Evolutionary conservation across 2,888 invertebrate species (phyloP).

Genomic region (Ectropis crepuscularia): DNA sequence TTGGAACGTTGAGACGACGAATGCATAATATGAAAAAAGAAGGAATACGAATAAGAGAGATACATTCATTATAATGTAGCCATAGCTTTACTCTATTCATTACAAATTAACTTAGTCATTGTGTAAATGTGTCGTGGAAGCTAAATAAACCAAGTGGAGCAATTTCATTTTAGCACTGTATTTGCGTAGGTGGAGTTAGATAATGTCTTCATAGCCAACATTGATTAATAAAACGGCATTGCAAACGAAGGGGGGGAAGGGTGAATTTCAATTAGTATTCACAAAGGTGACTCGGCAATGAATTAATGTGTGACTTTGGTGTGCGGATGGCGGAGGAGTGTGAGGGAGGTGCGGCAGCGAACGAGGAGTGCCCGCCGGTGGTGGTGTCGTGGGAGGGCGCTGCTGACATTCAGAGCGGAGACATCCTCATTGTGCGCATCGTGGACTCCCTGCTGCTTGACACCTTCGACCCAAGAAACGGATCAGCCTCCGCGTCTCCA

Average conservation of each 20-base stretch:
- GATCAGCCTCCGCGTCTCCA: conserved; percentile 47
- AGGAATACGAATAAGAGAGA: too few relatives aligned
- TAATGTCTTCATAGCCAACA: conserved; percentile 35
- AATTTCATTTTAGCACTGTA: conserved; percentile 14
- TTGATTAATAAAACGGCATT: conserved; percentile 31
- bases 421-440: conserved; percentile 89
- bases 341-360: conserved; percentile 53
- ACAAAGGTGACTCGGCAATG: conserved; percentile 56
- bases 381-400: conserved; percentile 87
- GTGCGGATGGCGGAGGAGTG: conserved; percentile 77
- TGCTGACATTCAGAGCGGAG: conserved; percentile 89
- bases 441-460: conserved; percentile 86
- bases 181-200: conserved; percentile 6
- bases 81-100: neutral
- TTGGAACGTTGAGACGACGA: too few relatives aligned
- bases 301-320: conserved; percentile 65
- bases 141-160: conserved; percentile 13
- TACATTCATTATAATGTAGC: neutral
- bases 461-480: conserved; percentile 59
- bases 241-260: conserved; percentile 38
- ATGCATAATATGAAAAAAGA: too few relatives aligned
- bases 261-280: conserved; percentile 53
- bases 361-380: conserved; percentile 83
- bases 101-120: conserved; percentile 3
- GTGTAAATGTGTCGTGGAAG: conserved; percentile 9